A percentile compares a stretch with the other conserved stretches of the same genome.
Conservation (phyloP, 2,113 vertebrate genomes). For the Trinectes maculatus region DNA sequence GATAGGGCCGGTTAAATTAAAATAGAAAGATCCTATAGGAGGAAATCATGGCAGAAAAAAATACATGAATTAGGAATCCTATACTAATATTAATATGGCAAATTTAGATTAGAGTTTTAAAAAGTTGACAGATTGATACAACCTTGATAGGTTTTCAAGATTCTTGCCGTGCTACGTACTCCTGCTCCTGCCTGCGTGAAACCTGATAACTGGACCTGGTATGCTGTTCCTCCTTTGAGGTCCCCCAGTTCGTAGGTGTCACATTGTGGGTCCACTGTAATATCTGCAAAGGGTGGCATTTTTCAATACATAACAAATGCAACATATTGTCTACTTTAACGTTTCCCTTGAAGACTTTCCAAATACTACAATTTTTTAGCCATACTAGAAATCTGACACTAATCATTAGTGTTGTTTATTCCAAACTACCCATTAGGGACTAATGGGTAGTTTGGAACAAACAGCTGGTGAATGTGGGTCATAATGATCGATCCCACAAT, state of each 20-base stretch:
- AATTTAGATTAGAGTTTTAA: too few relatives aligned
- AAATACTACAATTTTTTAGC: background rate
- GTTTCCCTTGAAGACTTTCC: too few relatives aligned
- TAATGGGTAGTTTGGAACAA: too few relatives aligned
- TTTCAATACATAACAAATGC: background rate
- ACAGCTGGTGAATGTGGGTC: too few relatives aligned
- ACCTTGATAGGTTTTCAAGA: constrained; percentile 67
- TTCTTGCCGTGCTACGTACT: constrained; percentile 50
- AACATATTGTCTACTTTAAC: background rate
- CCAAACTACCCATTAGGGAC: too few relatives aligned
- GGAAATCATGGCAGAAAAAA: background rate
- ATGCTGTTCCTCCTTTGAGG: constrained; percentile 71
- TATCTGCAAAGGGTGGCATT: constrained; percentile 63
- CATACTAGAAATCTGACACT: background rate
- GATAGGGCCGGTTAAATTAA: constrained; percentile 2
- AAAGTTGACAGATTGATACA: background rate
- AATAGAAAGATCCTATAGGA: constrained; percentile 26
- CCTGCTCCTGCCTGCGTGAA: constrained; percentile 83
- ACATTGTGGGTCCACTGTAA: constrained; percentile 67
- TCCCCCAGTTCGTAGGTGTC: constrained; percentile 61
- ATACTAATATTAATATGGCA: too few relatives aligned
- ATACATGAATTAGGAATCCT: background rate
- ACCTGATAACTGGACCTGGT: constrained; percentile 81
- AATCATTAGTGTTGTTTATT: too few relatives aligned
- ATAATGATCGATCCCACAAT: too few relatives aligned